Evolutionary conservation across 1,140 invertebrate species (phyloP).

Genomic region (Drosophila ambigua): DNA sequence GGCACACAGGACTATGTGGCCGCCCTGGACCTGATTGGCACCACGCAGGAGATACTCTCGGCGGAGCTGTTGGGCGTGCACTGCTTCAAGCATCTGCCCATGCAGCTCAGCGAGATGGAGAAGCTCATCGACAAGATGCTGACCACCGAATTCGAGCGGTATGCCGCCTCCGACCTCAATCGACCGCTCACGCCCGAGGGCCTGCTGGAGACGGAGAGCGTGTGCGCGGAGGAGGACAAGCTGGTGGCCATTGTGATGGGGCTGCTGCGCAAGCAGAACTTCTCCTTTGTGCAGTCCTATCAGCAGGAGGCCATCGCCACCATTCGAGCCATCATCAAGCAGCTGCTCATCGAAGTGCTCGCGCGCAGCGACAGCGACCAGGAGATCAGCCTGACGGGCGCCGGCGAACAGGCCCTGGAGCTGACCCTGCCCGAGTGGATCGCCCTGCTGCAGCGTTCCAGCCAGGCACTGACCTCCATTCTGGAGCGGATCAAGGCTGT

Average conservation of each 20-base stretch:
- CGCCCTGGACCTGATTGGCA: constrained; percentile 96
- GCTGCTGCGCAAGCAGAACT: constrained; percentile 92
- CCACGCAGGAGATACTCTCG: constrained; percentile 96
- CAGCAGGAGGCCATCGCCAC: constrained; percentile 95
- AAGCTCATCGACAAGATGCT: constrained; percentile 98
- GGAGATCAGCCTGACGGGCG: constrained; percentile 87
- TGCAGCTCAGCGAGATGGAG: constrained; percentile 98
- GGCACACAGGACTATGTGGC: constrained; percentile 99
- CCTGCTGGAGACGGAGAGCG: constrained; percentile 86
- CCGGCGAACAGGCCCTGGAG: constrained; percentile 87
- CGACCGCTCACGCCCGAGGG: constrained; percentile 86
- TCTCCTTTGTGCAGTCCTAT: constrained; percentile 94
- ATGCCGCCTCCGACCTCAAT: constrained; percentile 96
- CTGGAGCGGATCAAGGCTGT: constrained; percentile 88
- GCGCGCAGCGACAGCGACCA: constrained; percentile 85
- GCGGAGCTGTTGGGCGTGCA: constrained; percentile 95
- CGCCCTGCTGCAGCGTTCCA: constrained; percentile 90
- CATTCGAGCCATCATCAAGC: constrained; percentile 94
- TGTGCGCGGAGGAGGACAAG: constrained; percentile 91
- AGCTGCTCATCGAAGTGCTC: constrained; percentile 92
- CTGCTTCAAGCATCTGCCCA: constrained; percentile 97
- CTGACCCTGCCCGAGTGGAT: constrained; percentile 92
- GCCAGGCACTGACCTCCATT: constrained; percentile 87
- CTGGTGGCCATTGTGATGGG: constrained; percentile 95
- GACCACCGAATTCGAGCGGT: constrained; percentile 96